phyloP scores from a whole-genome alignment of 2,888 invertebrate genomes.

The Dolichopus griseipennis region DNA sequence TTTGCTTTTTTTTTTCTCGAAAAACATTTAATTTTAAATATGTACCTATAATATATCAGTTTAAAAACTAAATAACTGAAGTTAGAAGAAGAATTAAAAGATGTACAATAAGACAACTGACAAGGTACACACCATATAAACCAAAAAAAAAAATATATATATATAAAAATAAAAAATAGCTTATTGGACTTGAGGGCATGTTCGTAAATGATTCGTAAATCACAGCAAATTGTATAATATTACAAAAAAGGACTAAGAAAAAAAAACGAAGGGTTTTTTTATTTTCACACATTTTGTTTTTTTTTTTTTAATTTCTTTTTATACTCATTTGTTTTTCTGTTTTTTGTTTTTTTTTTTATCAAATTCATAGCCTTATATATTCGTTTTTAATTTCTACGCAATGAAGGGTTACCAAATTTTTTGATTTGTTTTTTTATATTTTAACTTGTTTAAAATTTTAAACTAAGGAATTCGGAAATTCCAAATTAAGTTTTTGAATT shows the following conservation, averaged over 20 bases:
- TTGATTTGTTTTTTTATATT: too few relatives aligned
- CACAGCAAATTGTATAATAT: not conserved
- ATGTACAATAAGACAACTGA: not conserved
- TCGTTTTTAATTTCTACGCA: too few relatives aligned
- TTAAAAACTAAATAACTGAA: too few relatives aligned
- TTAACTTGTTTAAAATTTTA: too few relatives aligned
- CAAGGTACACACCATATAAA: not conserved
- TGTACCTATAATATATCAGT: too few relatives aligned
- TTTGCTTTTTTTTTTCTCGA: too few relatives aligned
- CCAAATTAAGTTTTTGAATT: too few relatives aligned
- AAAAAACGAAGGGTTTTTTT: not conserved
- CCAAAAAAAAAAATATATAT: not conserved
- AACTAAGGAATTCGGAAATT: too few relatives aligned
- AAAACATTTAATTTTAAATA: too few relatives aligned
- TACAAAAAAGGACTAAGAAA: not conserved
- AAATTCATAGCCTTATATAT: too few relatives aligned
- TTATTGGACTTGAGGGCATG: not conserved
- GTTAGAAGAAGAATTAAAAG: not conserved
- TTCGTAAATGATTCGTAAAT: constrained; percentile 2
- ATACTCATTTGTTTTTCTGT: not conserved
- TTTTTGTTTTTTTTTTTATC: too few relatives aligned
- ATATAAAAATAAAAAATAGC: not conserved
- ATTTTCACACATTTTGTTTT: not conserved
- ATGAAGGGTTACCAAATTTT: too few relatives aligned
- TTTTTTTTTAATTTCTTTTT: not conserved